phyloP scores from a whole-genome alignment of 1,140 invertebrate genomes.

The Amphibalanus amphitrite region DNA sequence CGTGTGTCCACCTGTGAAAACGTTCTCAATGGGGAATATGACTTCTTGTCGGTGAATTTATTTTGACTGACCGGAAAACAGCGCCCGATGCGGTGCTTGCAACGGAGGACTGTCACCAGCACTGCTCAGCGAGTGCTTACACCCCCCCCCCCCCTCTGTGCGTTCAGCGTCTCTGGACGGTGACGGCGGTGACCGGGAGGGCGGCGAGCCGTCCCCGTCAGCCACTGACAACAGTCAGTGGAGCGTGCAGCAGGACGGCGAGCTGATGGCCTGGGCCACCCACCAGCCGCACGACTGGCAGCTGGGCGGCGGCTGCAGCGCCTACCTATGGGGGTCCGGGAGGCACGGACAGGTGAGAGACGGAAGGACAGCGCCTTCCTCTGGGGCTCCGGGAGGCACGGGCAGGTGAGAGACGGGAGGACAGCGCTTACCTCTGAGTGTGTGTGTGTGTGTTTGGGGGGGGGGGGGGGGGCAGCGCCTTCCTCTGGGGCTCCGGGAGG shows the following conservation, averaged over 20 bases:
- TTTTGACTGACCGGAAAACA: no score
- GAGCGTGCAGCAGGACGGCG: conserved; percentile 33
- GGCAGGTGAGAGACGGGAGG: conserved; percentile 38
- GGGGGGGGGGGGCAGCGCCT: conserved; percentile 31
- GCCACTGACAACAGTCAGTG: conserved; percentile 11
- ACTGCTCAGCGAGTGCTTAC: no score
- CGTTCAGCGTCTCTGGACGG: no score
- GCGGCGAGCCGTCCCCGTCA: background rate
- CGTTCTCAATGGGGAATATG: no score
- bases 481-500: conserved; percentile 42
- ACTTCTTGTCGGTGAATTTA: no score
- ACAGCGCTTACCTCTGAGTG: no score
- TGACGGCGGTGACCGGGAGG: background rate
- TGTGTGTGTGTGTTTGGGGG: no score
- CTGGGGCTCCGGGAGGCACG: conserved; percentile 44
- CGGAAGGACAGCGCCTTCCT: conserved; percentile 34
- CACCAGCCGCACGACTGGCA: conserved; percentile 46
- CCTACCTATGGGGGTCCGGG: conserved; percentile 44
- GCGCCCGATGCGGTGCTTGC: no score
- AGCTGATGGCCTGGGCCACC: conserved; percentile 43
- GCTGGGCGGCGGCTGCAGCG: conserved; percentile 42
- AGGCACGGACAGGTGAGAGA: conserved; percentile 44
- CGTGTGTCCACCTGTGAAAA: no score
- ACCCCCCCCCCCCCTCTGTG: no score
- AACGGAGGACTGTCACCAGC: no score